phyloP scores from a whole-genome alignment of 2,888 invertebrate genomes.

The Arenicola marina region DNA sequence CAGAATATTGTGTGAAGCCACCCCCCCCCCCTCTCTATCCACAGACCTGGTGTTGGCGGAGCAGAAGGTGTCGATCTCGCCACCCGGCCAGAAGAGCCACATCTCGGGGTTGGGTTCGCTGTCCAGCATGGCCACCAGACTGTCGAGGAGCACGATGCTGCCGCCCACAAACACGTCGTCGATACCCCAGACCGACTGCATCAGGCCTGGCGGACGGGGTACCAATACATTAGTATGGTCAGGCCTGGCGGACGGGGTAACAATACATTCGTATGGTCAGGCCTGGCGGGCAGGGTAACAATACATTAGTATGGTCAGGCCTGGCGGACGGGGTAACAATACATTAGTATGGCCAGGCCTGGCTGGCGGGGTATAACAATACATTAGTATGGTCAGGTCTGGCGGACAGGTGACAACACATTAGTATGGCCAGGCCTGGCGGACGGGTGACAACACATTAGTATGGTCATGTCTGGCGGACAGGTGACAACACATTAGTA shows the following conservation, averaged over 20 bases:
- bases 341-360: too few relatives aligned
- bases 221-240: too few relatives aligned
- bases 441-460: too few relatives aligned
- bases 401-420: too few relatives aligned
- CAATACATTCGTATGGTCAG: not conserved
- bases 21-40: too few relatives aligned
- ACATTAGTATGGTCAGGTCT: too few relatives aligned
- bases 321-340: too few relatives aligned
- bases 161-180: slow-evolving; percentile 61
- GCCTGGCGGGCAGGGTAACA: not conserved
- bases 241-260: not conserved
- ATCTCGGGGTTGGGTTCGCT: slow-evolving; percentile 42
- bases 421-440: too few relatives aligned
- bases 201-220: slow-evolving; percentile 43
- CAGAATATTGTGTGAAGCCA: not conserved
- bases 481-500: too few relatives aligned
- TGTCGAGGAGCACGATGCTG: slow-evolving; percentile 50
- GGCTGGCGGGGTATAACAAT: too few relatives aligned
- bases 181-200: slow-evolving; percentile 59
- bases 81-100: slow-evolving; percentile 62
- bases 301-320: too few relatives aligned
- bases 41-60: slow-evolving; percentile 50
- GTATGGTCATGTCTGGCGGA: too few relatives aligned
- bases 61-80: slow-evolving; percentile 52
- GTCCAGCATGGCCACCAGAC: slow-evolving; percentile 55